Conservation (phyloP, 2,113 vertebrate species). For the Silurus meridionalis region DNA sequence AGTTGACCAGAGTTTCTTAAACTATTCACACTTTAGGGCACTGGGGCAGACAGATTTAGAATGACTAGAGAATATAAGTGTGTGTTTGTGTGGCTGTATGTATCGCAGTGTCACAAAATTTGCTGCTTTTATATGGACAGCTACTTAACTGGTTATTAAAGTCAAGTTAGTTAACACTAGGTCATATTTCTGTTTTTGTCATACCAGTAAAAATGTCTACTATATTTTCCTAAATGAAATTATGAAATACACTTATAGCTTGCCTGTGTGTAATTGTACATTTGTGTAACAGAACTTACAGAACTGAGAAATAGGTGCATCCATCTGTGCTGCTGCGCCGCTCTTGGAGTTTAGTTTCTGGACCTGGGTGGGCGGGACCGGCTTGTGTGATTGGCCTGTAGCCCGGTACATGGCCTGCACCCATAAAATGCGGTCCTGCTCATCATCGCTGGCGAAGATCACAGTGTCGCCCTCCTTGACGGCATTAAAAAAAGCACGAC, state of each 20-base stretch:
- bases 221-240: background rate
- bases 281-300: constrained; percentile 84
- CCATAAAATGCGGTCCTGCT: constrained; percentile 98
- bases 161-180: background rate
- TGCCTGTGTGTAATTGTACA: constrained; percentile 10
- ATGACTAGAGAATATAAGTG: background rate
- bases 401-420: constrained; percentile 99
- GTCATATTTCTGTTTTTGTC: background rate
- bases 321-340: constrained; percentile 94
- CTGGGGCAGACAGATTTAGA: background rate
- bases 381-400: constrained; percentile 99
- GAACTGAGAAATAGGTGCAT: constrained; percentile 99
- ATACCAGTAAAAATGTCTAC: background rate
- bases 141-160: background rate
- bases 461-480: constrained; percentile 99
- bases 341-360: constrained; percentile 99
- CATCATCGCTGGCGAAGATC: constrained; percentile 97
- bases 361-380: constrained; percentile 97
- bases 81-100: background rate
- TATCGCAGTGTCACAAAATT: background rate
- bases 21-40: background rate
- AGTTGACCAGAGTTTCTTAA: background rate
- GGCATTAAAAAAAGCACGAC: constrained; percentile 96
- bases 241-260: constrained; percentile 22
- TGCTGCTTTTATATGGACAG: background rate